Conservation (phyloP, 2,797 vertebrate species). For the Chaetophractus vellerosus region DNA sequence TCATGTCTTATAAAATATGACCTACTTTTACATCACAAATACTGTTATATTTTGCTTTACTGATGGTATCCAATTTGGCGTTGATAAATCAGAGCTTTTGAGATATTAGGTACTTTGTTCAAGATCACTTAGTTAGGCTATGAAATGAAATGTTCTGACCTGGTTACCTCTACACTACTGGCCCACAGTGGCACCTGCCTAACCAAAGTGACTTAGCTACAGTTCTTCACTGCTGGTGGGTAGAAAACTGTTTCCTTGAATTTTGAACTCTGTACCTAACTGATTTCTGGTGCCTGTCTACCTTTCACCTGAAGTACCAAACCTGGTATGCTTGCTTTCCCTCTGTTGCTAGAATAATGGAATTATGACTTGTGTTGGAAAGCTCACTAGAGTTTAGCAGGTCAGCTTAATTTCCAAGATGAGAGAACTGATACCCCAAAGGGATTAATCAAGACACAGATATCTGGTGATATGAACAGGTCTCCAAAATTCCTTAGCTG, state of each 20-base stretch:
- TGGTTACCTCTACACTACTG: too few relatives aligned
- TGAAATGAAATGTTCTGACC: background rate
- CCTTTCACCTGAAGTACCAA: background rate
- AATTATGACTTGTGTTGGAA: background rate
- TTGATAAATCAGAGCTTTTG: background rate
- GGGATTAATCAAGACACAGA: background rate
- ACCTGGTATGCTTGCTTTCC: background rate
- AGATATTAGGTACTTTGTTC: background rate
- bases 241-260: background rate
- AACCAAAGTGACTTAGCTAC: background rate
- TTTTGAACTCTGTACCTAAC: background rate
- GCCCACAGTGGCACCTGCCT: background rate
- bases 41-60: background rate
- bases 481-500: background rate
- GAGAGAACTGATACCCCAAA: background rate
- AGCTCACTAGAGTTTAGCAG: background rate
- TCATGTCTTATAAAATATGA: background rate
- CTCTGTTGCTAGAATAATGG: background rate
- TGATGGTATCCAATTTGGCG: background rate
- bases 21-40: background rate
- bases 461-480: accelerated
- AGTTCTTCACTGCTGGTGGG: background rate
- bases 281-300: background rate
- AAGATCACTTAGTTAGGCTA: background rate
- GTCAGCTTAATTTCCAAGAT: background rate